Evolutionary conservation across 2,113 vertebrate species (phyloP).

Genomic region (Nesoenas mayeri): DNA sequence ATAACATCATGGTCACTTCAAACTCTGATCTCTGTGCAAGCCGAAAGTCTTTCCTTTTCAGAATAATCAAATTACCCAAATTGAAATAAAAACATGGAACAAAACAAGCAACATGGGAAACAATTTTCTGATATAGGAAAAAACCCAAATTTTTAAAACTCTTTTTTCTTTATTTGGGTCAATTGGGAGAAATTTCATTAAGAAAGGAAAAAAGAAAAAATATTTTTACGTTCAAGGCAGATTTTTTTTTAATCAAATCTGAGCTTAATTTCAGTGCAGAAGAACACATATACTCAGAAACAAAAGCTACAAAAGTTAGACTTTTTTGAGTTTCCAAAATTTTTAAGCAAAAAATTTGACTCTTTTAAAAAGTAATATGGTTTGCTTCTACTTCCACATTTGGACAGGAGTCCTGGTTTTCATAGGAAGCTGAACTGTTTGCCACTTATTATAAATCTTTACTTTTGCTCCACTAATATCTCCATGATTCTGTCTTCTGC

Average conservation of each 20-base stretch:
- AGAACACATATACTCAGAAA: neutral
- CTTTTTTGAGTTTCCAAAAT: neutral
- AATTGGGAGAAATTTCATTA: neutral
- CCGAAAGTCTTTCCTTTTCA: neutral
- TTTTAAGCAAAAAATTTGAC: neutral
- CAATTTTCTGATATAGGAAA: neutral
- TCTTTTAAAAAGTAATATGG: neutral
- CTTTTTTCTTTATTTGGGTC: neutral
- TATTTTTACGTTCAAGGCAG: neutral
- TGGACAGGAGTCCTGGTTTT: neutral
- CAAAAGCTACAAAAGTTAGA: neutral
- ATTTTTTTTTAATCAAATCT: neutral
- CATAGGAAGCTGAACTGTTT: neutral
- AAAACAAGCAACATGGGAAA: neutral
- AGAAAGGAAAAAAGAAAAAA: neutral
- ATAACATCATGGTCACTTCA: neutral
- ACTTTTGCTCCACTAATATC: neutral
- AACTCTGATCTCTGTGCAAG: neutral
- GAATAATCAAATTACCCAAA: neutral
- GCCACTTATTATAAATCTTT: neutral
- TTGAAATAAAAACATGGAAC: neutral
- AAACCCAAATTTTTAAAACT: neutral
- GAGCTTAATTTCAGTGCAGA: neutral
- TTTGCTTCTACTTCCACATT: neutral
- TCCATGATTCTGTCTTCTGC: neutral